Evolutionary conservation across 2,888 invertebrate genomes (phyloP).

Genomic region (Rapana venosa): DNA sequence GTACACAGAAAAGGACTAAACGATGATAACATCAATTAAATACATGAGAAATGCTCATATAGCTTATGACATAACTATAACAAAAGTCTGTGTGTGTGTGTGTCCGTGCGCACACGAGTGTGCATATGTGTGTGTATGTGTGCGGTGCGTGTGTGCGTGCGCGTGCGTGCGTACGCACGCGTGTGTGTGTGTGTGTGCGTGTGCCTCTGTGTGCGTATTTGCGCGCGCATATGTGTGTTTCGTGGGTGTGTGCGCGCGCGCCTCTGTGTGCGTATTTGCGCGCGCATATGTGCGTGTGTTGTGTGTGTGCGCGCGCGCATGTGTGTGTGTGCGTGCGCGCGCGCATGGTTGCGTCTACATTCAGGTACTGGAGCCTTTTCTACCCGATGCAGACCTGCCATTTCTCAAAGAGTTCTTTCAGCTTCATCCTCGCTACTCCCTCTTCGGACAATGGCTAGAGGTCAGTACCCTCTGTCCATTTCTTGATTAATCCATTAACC

Average conservation of each 20-base stretch:
- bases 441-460: conserved; percentile 60
- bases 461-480: conserved; percentile 46
- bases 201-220: background rate
- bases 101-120: background rate
- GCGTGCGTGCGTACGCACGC: background rate
- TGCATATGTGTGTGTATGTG: background rate
- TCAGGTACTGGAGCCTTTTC: conserved; percentile 64
- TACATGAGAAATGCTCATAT: too few species aligned
- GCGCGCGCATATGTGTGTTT: background rate
- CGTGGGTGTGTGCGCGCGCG: conserved; percentile 2
- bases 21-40: too few species aligned
- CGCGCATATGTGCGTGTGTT: background rate
- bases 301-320: conserved; percentile 2
- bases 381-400: conserved; percentile 55
- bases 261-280: background rate
- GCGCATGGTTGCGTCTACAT: background rate
- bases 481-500: too few species aligned
- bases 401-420: conserved; percentile 58
- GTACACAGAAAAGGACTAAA: too few species aligned
- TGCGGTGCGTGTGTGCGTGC: too few species aligned
- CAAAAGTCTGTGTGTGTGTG: too few species aligned
- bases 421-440: conserved; percentile 56
- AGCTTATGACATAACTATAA: too few species aligned
- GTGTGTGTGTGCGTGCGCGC: conserved; percentile 8
- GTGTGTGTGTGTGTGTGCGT: background rate